A percentile compares a stretch with the other conserved stretches of the same genome.
Evolutionary conservation across 2,113 vertebrate species (phyloP).

Genomic region (Corydoras maculifer): DNA sequence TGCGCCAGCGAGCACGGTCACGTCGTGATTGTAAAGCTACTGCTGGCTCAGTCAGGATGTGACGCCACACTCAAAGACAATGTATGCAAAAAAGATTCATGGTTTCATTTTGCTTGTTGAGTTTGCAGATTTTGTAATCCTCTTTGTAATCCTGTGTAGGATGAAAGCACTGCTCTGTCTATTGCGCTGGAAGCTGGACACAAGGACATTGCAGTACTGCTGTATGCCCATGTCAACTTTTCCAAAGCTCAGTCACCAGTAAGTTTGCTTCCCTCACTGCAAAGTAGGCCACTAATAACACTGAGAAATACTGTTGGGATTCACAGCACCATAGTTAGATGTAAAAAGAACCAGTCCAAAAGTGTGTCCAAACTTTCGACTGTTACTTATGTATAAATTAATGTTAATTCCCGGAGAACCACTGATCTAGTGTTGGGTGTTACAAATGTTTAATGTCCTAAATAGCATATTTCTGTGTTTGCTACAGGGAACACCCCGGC

Average conservation of each 20-base stretch:
- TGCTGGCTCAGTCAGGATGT: constrained; percentile 84
- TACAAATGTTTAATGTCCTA: too few relatives aligned
- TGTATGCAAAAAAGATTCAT: constrained; percentile 64
- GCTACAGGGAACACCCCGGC: constrained; percentile 81
- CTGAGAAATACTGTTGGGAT: too few relatives aligned
- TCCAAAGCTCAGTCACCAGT: constrained; percentile 93
- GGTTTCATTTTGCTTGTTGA: not conserved
- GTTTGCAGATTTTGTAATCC: too few relatives aligned
- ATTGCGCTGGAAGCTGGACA: constrained; percentile 96
- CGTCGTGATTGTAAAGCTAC: constrained; percentile 90
- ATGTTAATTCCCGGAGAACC: too few relatives aligned
- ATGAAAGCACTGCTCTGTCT: constrained; percentile 91
- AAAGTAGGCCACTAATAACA: too few relatives aligned
- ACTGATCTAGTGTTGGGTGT: too few relatives aligned
- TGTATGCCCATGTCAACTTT: constrained; percentile 95
- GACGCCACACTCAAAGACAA: constrained; percentile 87
- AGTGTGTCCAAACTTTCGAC: too few relatives aligned
- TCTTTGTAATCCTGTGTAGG: constrained; percentile 64
- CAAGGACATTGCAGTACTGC: constrained; percentile 91
- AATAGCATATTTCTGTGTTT: not conserved
- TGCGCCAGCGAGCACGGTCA: constrained; percentile 95
- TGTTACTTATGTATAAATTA: too few relatives aligned
- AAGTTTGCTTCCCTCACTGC: constrained; percentile 46
- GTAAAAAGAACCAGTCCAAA: too few relatives aligned
- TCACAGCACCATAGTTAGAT: too few relatives aligned